phyloP scores from a whole-genome alignment of 2,888 invertebrate species.

The Gastrophysa polygoni region DNA sequence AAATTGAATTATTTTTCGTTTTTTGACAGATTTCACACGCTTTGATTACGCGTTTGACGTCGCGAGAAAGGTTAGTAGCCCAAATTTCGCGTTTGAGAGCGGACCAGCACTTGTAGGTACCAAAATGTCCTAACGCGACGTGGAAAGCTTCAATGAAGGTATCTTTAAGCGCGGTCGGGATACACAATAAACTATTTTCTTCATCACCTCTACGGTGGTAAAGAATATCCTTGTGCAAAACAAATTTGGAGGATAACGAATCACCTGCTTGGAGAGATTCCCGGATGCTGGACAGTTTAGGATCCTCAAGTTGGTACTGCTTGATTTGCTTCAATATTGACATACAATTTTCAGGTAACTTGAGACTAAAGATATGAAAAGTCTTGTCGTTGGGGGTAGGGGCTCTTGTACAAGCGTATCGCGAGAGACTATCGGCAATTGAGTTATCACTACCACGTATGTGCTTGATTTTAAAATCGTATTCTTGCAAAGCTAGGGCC shows the following conservation, averaged over 20 bases:
- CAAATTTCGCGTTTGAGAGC: conserved; percentile 12
- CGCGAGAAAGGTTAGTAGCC: not conserved
- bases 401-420: conserved; percentile 28
- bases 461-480: conserved; percentile 34
- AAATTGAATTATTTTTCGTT: not conserved
- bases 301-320: not conserved
- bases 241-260: not conserved
- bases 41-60: not conserved
- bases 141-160: conserved; percentile 14
- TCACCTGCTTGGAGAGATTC: not conserved
- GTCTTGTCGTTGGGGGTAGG: conserved; percentile 20
- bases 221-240: conserved; percentile 7
- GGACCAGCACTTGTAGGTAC: conserved; percentile 9
- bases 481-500: conserved; percentile 39
- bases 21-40: conserved; percentile 1
- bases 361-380: conserved; percentile 1
- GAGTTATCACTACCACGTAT: conserved; percentile 40
- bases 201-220: not conserved
- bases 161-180: not conserved
- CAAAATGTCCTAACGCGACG: conserved; percentile 13
- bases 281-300: conserved; percentile 8
- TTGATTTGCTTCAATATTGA: conserved; percentile 4
- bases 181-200: conserved; percentile 6
- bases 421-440: conserved; percentile 42
- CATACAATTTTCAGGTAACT: not conserved